phyloP scores from a whole-genome alignment of 2,888 invertebrate genomes.

The Amphipyra tragopoginis region DNA sequence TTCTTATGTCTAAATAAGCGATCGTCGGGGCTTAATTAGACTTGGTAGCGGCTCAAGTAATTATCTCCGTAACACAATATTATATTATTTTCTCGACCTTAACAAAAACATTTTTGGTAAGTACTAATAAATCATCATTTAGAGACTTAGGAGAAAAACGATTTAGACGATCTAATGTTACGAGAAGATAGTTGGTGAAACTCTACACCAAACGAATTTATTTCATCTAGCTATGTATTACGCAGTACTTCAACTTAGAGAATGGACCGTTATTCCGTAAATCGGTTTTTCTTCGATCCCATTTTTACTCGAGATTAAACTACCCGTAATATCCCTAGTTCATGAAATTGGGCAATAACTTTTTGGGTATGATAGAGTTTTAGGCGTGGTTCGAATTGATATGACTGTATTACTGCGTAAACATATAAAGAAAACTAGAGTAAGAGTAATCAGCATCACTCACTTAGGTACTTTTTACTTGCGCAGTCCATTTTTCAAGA shows the following conservation, averaged over 20 bases:
- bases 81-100: conserved; percentile 42
- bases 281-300: conserved; percentile 50
- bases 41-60: conserved; percentile 48
- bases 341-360: conserved; percentile 58
- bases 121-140: conserved; percentile 55
- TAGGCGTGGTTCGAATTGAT: conserved; percentile 51
- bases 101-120: conserved; percentile 39
- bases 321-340: conserved; percentile 53
- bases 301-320: conserved; percentile 58
- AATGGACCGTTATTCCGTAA: conserved; percentile 45
- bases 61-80: conserved; percentile 52
- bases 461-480: conserved; percentile 13
- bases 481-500: background rate
- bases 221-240: conserved; percentile 20
- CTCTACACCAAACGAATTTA: conserved; percentile 35
- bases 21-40: conserved; percentile 46
- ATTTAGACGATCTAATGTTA: conserved; percentile 45
- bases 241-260: conserved; percentile 12
- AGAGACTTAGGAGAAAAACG: conserved; percentile 30
- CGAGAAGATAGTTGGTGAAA: conserved; percentile 34
- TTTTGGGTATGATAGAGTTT: conserved; percentile 51
- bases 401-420: conserved; percentile 37
- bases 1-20: conserved; percentile 38
- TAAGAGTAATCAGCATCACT: conserved; percentile 14
- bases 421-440: conserved; percentile 21